Conservation (phyloP, 1,140 invertebrate species). For the Diachasmimorpha longicaudata region DNA sequence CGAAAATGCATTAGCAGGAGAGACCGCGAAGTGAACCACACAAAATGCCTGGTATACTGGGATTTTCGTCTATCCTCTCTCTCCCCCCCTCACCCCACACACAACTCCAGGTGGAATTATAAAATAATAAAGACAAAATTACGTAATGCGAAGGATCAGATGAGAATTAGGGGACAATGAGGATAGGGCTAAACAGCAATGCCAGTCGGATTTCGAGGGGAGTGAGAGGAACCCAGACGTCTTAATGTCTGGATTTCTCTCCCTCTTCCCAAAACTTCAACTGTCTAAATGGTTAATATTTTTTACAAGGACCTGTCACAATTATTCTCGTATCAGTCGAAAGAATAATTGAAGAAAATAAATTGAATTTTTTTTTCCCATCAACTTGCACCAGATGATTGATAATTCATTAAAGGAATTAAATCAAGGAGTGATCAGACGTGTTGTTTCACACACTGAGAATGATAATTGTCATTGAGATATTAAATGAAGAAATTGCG, state of each 20-base stretch:
- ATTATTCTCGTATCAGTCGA: neutral
- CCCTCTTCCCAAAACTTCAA: neutral
- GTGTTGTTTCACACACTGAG: no score
- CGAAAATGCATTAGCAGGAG: conserved; percentile 51
- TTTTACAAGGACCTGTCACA: neutral
- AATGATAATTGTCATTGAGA: no score
- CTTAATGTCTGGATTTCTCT: conserved; percentile 48
- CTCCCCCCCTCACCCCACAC: no score
- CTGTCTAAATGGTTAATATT: neutral
- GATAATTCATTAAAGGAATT: no score
- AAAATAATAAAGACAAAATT: conserved; percentile 58
- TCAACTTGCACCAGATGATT: neutral
- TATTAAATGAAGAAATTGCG: no score
- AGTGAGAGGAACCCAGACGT: conserved; percentile 44
- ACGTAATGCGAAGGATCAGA: conserved; percentile 49
- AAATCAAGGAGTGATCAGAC: no score
- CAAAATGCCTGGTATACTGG: neutral
- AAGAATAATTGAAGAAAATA: neutral
- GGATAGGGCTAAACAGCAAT: conserved; percentile 32
- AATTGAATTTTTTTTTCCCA: neutral
- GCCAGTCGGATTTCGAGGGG: conserved; percentile 3
- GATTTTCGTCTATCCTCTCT: conserved; percentile 4
- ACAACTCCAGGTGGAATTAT: conserved; percentile 38
- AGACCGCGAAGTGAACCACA: conserved; percentile 11
- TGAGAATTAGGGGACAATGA: conserved; percentile 49